phyloP scores from a whole-genome alignment of 2,797 vertebrate genomes.

The Paguma larvata region DNA sequence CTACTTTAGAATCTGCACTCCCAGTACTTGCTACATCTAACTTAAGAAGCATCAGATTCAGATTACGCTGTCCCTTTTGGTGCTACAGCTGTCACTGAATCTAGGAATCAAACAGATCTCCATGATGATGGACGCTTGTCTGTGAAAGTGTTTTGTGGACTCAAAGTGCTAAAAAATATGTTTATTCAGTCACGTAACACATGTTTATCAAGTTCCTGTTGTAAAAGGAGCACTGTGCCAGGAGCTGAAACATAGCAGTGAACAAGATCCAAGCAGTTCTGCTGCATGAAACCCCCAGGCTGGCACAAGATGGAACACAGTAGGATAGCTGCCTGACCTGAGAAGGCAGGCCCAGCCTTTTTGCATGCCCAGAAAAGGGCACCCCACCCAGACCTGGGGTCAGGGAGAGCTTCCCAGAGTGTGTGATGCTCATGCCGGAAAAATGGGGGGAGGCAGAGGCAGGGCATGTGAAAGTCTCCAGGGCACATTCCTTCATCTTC shows the following conservation, averaged over 20 bases:
- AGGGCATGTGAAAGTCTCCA: not conserved
- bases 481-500: no score
- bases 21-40: not conserved
- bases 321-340: rapidly evolving
- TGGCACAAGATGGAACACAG: rapidly evolving
- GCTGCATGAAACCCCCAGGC: rapidly evolving
- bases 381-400: rapidly evolving
- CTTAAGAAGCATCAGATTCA: not conserved
- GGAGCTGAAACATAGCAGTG: rapidly evolving
- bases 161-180: not conserved
- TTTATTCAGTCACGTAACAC: not conserved
- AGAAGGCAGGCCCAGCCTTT: not conserved
- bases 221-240: rapidly evolving
- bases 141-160: not conserved
- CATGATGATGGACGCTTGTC: not conserved
- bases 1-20: not conserved
- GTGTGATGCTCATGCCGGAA: not conserved
- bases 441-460: not conserved
- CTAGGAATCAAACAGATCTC: not conserved
- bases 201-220: not conserved
- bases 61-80: not conserved
- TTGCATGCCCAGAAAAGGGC: not conserved
- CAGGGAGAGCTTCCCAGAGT: not conserved
- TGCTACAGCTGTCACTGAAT: not conserved
- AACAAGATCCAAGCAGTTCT: not conserved